Percentiles rank a stretch among this genome's conserved stretches.
Evolutionary conservation across 2,888 invertebrate species (phyloP).

Genomic region (Malachius bipustulatus): DNA sequence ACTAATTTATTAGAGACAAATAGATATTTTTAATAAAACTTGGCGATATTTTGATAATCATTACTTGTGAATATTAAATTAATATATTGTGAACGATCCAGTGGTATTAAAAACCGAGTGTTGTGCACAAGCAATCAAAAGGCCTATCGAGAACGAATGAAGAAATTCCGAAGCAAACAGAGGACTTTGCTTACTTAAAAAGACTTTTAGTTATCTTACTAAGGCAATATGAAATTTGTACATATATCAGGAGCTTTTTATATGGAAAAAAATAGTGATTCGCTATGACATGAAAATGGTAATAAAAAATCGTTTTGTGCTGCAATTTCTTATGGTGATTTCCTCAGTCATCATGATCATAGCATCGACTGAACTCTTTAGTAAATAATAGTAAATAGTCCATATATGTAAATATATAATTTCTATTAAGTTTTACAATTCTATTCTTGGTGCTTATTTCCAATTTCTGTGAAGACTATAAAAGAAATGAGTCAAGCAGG

Average conservation of each 20-base stretch:
- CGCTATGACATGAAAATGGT: constrained; percentile 22
- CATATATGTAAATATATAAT: constrained; percentile 32
- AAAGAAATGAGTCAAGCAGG: no score
- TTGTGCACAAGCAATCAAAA: constrained; percentile 29
- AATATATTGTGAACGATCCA: constrained; percentile 31
- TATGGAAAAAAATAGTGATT: constrained; percentile 32
- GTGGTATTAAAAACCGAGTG: constrained; percentile 4
- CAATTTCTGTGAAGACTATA: no score
- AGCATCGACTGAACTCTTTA: constrained; percentile 12
- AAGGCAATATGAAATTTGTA: constrained; percentile 35
- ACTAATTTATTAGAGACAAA: constrained; percentile 23
- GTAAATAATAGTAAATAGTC: constrained; percentile 19
- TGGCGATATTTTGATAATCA: constrained; percentile 29
- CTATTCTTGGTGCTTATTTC: constrained; percentile 28
- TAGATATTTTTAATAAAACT: constrained; percentile 21
- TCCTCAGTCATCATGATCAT: constrained; percentile 13
- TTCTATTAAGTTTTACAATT: constrained; percentile 30
- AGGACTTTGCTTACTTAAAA: constrained; percentile 12
- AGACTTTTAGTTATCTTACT: constrained; percentile 31
- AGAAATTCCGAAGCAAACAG: constrained; percentile 12
- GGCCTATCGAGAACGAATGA: constrained; percentile 27
- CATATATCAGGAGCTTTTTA: constrained; percentile 38
- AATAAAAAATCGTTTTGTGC: constrained; percentile 24
- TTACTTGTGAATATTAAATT: constrained; percentile 11
- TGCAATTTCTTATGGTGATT: constrained; percentile 29